phyloP scores from a whole-genome alignment of 53 echinoderm and acorn worm genomes.

The Apostichopus leukothele region DNA sequence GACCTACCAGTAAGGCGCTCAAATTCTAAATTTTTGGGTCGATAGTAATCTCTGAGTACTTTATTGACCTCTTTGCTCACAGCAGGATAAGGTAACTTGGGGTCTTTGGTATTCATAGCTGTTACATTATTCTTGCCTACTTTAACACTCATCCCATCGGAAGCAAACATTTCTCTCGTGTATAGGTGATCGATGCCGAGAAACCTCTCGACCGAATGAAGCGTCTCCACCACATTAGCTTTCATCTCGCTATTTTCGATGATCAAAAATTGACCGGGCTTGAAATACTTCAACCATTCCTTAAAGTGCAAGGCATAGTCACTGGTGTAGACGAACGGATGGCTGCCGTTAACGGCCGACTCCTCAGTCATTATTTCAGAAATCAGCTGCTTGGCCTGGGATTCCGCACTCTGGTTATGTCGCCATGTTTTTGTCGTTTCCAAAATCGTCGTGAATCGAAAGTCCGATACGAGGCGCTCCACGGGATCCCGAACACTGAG shows the following conservation, averaged over 20 bases:
- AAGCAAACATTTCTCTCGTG: not conserved
- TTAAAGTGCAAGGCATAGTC: constrained; percentile 22
- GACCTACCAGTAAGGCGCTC: not conserved
- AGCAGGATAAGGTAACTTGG: not conserved
- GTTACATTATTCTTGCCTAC: not conserved
- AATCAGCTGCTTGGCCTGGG: not conserved
- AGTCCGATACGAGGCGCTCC: not conserved
- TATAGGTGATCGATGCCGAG: not conserved
- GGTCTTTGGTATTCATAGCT: no score
- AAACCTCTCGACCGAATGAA: constrained; percentile 3
- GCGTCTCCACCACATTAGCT: not conserved
- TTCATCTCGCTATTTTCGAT: constrained; percentile 22
- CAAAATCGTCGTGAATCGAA: not conserved
- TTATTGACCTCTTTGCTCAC: not conserved
- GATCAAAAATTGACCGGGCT: not conserved
- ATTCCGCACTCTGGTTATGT: not conserved
- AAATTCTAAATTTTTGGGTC: not conserved
- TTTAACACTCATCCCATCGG: not conserved
- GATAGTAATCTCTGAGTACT: not conserved
- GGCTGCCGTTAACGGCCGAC: not conserved
- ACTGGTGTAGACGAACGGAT: constrained; percentile 4
- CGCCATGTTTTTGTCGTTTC: not conserved
- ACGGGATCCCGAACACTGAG: not conserved
- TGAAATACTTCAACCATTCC: constrained; percentile 11
- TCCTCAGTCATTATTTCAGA: not conserved